Percentiles rank a stretch among this genome's conserved stretches.
Conservation (phyloP, 2,113 vertebrate genomes). For the Hippoglossus stenolepis region DNA sequence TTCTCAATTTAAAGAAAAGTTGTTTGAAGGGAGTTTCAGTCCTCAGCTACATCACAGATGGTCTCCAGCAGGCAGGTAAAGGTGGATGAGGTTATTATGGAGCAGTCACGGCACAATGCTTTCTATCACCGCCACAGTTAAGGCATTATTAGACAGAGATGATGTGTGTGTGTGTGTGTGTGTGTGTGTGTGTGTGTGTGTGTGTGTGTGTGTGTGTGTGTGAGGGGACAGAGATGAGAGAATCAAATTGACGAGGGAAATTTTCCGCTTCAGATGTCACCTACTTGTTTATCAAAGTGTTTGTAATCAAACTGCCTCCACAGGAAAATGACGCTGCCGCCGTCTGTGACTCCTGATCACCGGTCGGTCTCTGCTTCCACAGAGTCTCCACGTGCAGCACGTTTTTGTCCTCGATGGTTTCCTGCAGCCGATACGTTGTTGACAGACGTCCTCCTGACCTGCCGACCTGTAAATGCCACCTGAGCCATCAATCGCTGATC, state of each 20-base stretch:
- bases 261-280: background rate
- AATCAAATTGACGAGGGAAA: background rate
- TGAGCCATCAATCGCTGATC: no score
- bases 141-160: background rate
- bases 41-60: background rate
- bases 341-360: background rate
- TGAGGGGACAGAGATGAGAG: background rate
- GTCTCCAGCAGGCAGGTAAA: background rate
- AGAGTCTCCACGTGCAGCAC: background rate
- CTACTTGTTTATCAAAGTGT: background rate
- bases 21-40: background rate
- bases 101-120: constrained; percentile 1
- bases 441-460: background rate
- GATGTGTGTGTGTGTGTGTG: background rate
- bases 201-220: background rate
- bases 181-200: no score
- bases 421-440: background rate
- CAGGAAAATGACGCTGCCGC: background rate
- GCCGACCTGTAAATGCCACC: background rate
- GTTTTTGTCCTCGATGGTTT: background rate
- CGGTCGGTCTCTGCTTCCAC: background rate
- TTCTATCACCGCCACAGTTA: background rate
- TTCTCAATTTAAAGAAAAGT: background rate
- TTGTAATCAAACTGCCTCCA: background rate
- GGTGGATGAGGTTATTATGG: background rate